Base-by-base conservation (phyloP, 2,113 vertebrate species). In the Nycticryphes semicollaris region DNA sequence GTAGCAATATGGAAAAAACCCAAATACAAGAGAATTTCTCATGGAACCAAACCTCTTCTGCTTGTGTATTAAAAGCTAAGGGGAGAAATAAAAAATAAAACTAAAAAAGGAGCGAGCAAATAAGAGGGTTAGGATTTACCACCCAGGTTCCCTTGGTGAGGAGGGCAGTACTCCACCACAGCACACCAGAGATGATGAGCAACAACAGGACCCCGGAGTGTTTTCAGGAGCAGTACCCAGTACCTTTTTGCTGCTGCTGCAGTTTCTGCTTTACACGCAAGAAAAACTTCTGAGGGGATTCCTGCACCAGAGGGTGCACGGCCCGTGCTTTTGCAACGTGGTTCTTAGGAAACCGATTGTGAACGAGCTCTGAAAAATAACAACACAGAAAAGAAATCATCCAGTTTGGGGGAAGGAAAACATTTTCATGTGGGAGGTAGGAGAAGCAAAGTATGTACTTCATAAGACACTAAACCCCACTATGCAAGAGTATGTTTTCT, bases 281-380 rank as follows among this genome's bases (percentile, higher is more conserved):
- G 86, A 98, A 98, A 30, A 94, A 87, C 28, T 93, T 97, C 25
- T 87, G 80, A 24, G 98, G 94, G 10, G 95, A 95, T 35, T 98
- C 95, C 10, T 11, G 1, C 10, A 73, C 2, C 0, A 54, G 7
- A 19, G 93, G 50, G 16, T 76, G 87, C 9, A 6, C 0, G 1
- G 43, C 3, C 6, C 43, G 37, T 8, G 19, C 47, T 30, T n/a
- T 21, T 0, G 2, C 0, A 3, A 39, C 25, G 6, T 1, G 37
- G 1, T 15, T 28, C 48, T 37, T 10, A 4, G 37, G 20, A 60
- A 25, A 4, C 37, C 1, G 6, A 17, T 19, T 8, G 18, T 18
- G 1, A 35, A 4, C 5, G 8, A 47, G 4, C 22, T 50, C 87
- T 95, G 83, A 24, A 91, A 90, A 25, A 74, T 0, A 93, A 23